A percentile compares a stretch with the other conserved stretches of the same genome.
Conservation (phyloP, 2,797 vertebrate genomes). For the Acanthopagrus latus region DNA sequence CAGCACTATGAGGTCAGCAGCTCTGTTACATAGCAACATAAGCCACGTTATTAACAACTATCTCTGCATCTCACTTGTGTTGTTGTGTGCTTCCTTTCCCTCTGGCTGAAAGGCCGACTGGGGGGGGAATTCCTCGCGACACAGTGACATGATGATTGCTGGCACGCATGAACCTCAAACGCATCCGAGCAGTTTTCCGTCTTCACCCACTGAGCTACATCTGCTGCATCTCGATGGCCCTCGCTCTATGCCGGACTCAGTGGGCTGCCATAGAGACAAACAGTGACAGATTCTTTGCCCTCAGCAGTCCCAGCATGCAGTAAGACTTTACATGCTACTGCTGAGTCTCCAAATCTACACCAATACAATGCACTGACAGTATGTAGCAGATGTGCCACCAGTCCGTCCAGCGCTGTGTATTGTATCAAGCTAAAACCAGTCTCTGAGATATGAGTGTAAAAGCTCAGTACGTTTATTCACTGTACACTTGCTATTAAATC, state of each 20-base stretch:
- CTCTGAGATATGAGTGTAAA: not conserved
- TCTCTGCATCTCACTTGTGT: conserved; percentile 24
- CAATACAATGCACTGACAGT: not conserved
- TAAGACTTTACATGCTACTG: conserved; percentile 32
- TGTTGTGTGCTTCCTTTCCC: conserved; percentile 30
- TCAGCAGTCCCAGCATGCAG: conserved; percentile 54
- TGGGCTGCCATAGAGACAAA: conserved; percentile 57
- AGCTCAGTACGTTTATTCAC: no score
- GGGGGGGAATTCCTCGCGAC: conserved; percentile 46
- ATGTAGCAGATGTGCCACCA: not conserved
- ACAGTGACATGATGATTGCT: conserved; percentile 67
- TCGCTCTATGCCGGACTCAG: conserved; percentile 36
- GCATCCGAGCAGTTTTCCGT: conserved; percentile 51
- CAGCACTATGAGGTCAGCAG: conserved; percentile 3
- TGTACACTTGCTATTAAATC: no score
- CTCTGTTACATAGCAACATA: not conserved
- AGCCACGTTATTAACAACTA: conserved; percentile 10
- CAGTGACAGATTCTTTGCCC: conserved; percentile 61
- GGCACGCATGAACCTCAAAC: conserved; percentile 57
- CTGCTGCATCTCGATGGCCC: conserved; percentile 32
- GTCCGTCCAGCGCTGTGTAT: not conserved
- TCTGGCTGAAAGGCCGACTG: conserved; percentile 50
- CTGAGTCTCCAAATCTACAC: conserved; percentile 39
- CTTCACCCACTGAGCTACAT: conserved; percentile 52
- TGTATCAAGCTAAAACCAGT: conserved; percentile 1